Percentiles rank a stretch among this genome's conserved stretches.
Conservation (phyloP, 2,797 vertebrate species). For the Notolabrus celidotus region DNA sequence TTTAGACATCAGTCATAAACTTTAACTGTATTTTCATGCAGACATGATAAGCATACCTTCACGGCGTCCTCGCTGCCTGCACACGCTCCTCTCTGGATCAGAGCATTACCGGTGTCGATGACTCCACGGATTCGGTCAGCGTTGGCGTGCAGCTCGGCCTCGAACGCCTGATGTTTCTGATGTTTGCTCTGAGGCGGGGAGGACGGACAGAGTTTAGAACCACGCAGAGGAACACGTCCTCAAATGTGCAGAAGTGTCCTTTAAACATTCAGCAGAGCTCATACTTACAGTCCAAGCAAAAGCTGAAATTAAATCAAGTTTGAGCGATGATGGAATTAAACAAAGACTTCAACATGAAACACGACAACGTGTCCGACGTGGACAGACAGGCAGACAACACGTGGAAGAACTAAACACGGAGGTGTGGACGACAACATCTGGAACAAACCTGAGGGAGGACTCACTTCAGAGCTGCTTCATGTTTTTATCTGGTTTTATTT, state of each 20-base stretch:
- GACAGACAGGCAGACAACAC: constrained; percentile 57
- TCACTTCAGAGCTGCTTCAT: constrained; percentile 65
- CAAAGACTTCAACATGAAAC: constrained; percentile 34
- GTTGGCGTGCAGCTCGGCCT: constrained; percentile 97
- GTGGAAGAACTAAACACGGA: constrained; percentile 54
- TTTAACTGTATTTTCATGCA: not conserved
- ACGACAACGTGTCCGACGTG: constrained; percentile 45
- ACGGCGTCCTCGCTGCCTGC: constrained; percentile 97
- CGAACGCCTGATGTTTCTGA: constrained; percentile 99
- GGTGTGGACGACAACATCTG: constrained; percentile 46
- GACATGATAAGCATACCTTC: constrained; percentile 84
- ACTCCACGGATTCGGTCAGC: constrained; percentile 96
- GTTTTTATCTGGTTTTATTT: too few relatives aligned
- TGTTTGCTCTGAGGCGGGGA: constrained; percentile 92
- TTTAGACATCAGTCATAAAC: too few relatives aligned
- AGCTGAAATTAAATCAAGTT: constrained; percentile 6
- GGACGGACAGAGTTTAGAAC: constrained; percentile 29
- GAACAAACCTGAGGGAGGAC: constrained; percentile 51
- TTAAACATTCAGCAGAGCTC: not conserved
- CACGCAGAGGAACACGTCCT: not conserved
- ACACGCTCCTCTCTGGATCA: constrained; percentile 96
- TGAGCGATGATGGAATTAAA: constrained; percentile 1
- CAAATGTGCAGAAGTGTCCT: not conserved
- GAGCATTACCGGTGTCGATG: constrained; percentile 95
- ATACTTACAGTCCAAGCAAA: constrained; percentile 20